Percentiles rank a stretch among this genome's conserved stretches.
These are phyloP conservation scores for Bruchidius siliquastri DNA, from an alignment of 2,888 invertebrate species.

Conservation along the genomic window DNA sequence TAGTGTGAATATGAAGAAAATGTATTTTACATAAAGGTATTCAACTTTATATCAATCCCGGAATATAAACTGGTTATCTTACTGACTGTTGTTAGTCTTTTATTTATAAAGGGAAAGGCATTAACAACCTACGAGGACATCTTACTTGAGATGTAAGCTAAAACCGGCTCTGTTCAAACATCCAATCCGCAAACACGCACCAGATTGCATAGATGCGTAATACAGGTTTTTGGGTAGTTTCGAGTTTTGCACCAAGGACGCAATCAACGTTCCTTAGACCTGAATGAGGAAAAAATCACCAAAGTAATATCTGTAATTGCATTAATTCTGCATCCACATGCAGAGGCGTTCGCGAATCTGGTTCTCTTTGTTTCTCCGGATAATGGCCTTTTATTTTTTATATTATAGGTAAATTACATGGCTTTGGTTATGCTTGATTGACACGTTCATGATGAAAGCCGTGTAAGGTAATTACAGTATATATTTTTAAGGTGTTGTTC, in stretches of 20 bases:
- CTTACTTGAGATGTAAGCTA: no score
- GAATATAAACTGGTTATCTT: no score
- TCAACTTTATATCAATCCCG: no score
- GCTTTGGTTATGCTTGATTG: neutral
- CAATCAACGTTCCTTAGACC: neutral
- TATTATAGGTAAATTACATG: neutral
- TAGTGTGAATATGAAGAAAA: no score
- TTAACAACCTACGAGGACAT: no score
- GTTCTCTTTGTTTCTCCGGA: neutral
- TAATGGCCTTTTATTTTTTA: neutral
- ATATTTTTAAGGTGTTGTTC: no score
- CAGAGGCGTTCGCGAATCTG: neutral
- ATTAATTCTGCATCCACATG: neutral
- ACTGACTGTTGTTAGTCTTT: no score
- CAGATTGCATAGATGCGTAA: neutral
- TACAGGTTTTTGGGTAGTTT: neutral
- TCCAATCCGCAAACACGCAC: neutral
- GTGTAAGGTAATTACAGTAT: no score
- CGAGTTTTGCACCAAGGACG: neutral
- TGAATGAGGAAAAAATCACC: neutral
- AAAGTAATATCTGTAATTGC: neutral
- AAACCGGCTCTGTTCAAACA: neutral
- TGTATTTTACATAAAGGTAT: no score
- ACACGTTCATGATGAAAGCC: neutral
- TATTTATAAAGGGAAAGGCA: no score